Evolutionary conservation across 2,888 invertebrate species (phyloP), one percentile per base, ranked within the genome.

Genomic region (Adelognathus sp.): DNA sequence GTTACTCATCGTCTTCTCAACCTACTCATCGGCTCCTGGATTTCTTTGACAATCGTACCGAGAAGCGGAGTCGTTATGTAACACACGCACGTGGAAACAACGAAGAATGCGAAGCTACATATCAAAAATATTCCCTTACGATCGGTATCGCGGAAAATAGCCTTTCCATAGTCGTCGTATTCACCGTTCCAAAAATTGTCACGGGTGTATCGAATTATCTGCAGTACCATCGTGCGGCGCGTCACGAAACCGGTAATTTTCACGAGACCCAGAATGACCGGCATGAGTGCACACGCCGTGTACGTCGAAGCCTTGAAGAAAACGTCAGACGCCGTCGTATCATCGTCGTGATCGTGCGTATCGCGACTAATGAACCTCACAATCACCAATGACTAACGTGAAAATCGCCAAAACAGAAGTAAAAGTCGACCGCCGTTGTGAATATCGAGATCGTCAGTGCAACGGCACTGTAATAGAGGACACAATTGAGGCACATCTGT

Each of bases 41-140:
- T 6, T 33, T 33, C 33, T 33, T 33, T 33, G 2, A 11, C 6
- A 33, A 1, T 33, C 1, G 33, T 54, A 85, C 85, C 84, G n/a
- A 84, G 5, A 9, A 86, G 9, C 0, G 85, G 84, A 0, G 81
- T 78, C 4, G 74, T 4, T 58, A 82, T 60, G 33, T 84, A 86
- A 56, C 78, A 56, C 3, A 72, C 11, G 3, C 79, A 71, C 16
- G 83, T 84, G 9, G 69, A 73, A 46, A 80, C 76, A 14, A 76
- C 54, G 46, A 74, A 81, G 27, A 81, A 84, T 0, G 76, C 77
- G 16, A 83, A 82, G n/a, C 75, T 72, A 63, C 77, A 81, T 5
- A 84, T 64, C 39, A 85, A 41, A 5, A 83, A 0, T 7, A 80
- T 39, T n/a, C 79, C 80, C 5, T 75, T 81, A 58, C 27, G 71